Evolutionary conservation across 2,888 invertebrate genomes (phyloP).

Genomic region (Eupithecia inturbata): DNA sequence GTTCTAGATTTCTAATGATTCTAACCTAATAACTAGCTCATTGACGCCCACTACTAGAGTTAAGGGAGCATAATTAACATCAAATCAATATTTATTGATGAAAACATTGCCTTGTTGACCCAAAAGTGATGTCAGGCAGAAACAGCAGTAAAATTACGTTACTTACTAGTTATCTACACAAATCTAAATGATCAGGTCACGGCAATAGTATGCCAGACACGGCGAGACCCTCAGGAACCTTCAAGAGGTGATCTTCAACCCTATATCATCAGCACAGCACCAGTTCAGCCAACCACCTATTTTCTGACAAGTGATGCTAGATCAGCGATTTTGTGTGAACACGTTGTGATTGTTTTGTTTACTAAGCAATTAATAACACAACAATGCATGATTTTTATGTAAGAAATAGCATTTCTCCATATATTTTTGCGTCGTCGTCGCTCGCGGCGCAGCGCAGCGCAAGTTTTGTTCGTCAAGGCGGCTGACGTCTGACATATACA

Average conservation of each 20-base stretch:
- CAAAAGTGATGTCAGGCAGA: constrained; percentile 32
- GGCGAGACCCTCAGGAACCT: neutral
- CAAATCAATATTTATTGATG: constrained; percentile 49
- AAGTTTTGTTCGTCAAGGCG: neutral
- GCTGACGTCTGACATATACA: neutral
- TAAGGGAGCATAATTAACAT: constrained; percentile 49
- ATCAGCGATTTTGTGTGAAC: constrained; percentile 5
- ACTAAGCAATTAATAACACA: neutral
- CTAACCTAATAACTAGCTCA: constrained; percentile 5
- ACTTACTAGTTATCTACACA: constrained; percentile 32
- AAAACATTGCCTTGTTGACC: constrained; percentile 40
- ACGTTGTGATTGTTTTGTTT: constrained; percentile 15
- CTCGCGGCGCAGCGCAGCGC: constrained; percentile 12
- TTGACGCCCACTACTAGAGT: constrained; percentile 7
- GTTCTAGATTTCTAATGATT: neutral
- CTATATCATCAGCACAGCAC: constrained; percentile 29
- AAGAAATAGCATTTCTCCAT: constrained; percentile 12
- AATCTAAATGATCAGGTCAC: constrained; percentile 17
- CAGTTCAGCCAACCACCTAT: constrained; percentile 11
- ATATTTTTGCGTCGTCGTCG: neutral
- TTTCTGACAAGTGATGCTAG: constrained; percentile 20
- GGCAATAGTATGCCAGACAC: constrained; percentile 33
- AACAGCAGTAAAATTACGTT: constrained; percentile 11
- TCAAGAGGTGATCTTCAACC: constrained; percentile 13
- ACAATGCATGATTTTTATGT: constrained; percentile 22